Evolutionary conservation across 2,113 vertebrate genomes (phyloP).

Genomic region (Gadus macrocephalus): DNA sequence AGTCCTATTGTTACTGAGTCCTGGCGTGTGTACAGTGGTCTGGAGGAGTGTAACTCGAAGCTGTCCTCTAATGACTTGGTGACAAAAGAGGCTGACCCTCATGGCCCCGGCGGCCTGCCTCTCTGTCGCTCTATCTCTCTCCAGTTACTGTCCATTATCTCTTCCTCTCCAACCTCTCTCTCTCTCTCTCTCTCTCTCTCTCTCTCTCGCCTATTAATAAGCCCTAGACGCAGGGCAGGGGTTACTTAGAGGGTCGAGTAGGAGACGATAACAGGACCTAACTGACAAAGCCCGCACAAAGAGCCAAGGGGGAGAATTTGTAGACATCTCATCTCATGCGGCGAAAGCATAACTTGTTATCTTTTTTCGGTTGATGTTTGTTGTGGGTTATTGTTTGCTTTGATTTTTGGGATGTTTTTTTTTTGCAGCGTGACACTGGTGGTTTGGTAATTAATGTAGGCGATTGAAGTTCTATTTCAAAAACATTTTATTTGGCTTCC

Average conservation of each 20-base stretch:
- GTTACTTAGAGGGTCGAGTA: constrained; percentile 53
- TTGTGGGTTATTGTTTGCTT: neutral
- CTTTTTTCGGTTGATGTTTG: constrained; percentile 11
- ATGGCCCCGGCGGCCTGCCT: too few relatives aligned
- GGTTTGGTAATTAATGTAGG: too few relatives aligned
- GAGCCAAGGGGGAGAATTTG: constrained; percentile 56
- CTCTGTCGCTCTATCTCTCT: too few relatives aligned
- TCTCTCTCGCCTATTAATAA: constrained; percentile 67
- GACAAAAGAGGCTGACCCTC: constrained; percentile 47
- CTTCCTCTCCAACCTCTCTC: constrained; percentile 3
- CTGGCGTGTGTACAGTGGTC: constrained; percentile 5
- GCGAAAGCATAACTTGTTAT: neutral
- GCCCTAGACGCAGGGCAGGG: constrained; percentile 55
- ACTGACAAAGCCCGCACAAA: constrained; percentile 23
- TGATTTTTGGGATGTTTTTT: too few relatives aligned
- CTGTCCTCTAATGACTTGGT: constrained; percentile 53
- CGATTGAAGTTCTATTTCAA: too few relatives aligned
- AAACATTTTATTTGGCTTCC: too few relatives aligned
- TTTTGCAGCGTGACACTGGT: too few relatives aligned
- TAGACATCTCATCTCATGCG: too few relatives aligned
- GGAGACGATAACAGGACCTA: constrained; percentile 26
- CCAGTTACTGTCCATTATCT: too few relatives aligned
- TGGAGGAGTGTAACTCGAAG: constrained; percentile 60
- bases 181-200: neutral
- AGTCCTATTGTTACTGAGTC: too few relatives aligned